Evolutionary conservation across 2,888 invertebrate species (phyloP), one percentile per base, ranked within the genome.

Genomic region (Brachyptera risi): DNA sequence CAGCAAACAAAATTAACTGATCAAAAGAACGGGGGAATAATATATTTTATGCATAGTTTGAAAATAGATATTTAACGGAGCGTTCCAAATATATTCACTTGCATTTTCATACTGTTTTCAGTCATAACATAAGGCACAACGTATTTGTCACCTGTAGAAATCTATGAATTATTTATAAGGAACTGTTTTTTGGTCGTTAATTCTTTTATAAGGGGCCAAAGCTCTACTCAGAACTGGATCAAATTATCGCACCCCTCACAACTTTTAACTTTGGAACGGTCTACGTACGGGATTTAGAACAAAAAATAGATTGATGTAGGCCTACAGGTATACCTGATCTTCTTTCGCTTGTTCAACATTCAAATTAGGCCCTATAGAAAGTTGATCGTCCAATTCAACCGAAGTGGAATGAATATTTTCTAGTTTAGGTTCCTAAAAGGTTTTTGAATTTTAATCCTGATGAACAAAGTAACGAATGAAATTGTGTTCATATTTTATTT

Each of bases 141-240:
- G 37, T 35, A 2, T 19, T 13, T 31, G 37, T 54, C 54, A 54
- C 54, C 54, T 54, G 54, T 54, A 23, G 54, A 2, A 37, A 37
- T 35, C 1, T 19, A 35, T 54, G 54, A 3, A 37, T 54, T 54
- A 54, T 54, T 54, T 35, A 54, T 54, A 37, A 54, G 37, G 21
- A 15, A 37, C 35, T 19, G 35, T 15, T 47, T 35, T 51, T 51
- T 27, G 54, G 35, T 54, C 54, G 54, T 54, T 54, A 47, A 47
- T 47, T 47, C 47, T 47, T 47, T 47, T 47, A 47, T 42, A 19
- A 42, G 42, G 42, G n/a, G n/a, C n/a, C n/a, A n/a, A n/a, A n/a
- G n/a, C n/a, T 21, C 42, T 42, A 42, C 42, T 42, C 21, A 42
- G 42, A 42, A 42, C 21, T 42, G 42, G 42, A 19, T 21, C 42